Base-by-base conservation (phyloP, 2,113 vertebrate genomes). In the Stictonetta naevosa region DNA sequence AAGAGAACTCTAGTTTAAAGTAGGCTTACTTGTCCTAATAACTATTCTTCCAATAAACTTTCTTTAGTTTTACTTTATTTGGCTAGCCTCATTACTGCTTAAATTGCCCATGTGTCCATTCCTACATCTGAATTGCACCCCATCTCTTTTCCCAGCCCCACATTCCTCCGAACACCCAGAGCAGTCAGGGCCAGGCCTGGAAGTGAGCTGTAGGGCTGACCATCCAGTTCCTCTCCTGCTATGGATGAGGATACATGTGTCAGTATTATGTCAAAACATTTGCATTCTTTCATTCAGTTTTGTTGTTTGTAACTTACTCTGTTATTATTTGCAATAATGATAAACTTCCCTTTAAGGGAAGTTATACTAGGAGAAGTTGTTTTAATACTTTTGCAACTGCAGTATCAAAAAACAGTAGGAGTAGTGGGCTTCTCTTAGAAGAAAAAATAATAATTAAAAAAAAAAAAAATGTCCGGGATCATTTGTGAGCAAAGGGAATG, bases 111-210 rank as follows among this genome's bases (percentile, higher is more conserved):
- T 29, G 26, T 71, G 4, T 42, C 13, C 11, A 16, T 31, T 73
- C 34, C 36, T 73, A 28, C 33, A 62, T 55, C 8, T 5, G 4
- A 33, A 56, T 66, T 67, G 59, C 60, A 67, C 50, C 23, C 11
- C 25, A 3, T 69, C 40, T 77, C 31, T 83, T 12, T 66, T 83
- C 46, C 22, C 25, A 42, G 16, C 6, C 13, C 16, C 29, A 19
- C 1, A 1, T 69, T 13, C 9, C 11, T 80, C 2, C 10, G 0
- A 3, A 53, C 40, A 31, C 33, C 53, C 12, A 3, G 17, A 13
- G n/a, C 36, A 36, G 48, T 11, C 17, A 50, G 55, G 44, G 8
- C 7, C 33, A 44, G 19, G n/a, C 21, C 19, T 60, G 17, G n/a
- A 67, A 58, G 25, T 31, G 13, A 80, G 11, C n/a, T 69, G 33